These are phyloP conservation scores for Perizoma affinitatum DNA, from an alignment of 2,888 invertebrate genomes.

Conservation along the genomic window DNA sequence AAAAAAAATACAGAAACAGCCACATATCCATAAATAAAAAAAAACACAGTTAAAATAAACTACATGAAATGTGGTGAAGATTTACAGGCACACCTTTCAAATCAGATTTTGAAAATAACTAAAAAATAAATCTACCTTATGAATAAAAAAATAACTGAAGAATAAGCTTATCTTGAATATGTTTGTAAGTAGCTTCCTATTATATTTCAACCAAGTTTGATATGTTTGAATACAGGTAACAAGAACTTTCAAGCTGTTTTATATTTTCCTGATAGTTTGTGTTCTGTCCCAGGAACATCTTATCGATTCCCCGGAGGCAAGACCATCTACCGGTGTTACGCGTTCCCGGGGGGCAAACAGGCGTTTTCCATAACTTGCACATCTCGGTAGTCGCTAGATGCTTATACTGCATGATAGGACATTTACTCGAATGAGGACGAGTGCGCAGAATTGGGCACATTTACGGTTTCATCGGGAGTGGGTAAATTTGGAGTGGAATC, in stretches of 20 bases:
- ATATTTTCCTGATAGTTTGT: slow-evolving; percentile 24
- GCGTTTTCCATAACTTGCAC: slow-evolving; percentile 26
- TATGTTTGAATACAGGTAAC: background rate
- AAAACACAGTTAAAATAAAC: no score
- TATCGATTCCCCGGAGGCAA: slow-evolving; percentile 10
- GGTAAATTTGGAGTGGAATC: slow-evolving; percentile 19
- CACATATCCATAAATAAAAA: no score
- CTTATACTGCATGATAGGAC: slow-evolving; percentile 20
- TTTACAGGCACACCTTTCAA: no score
- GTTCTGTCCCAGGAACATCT: slow-evolving; percentile 12
- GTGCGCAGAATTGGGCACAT: slow-evolving; percentile 12
- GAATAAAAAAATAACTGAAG: no score
- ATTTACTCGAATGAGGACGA: slow-evolving; percentile 16
- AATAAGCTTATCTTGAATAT: no score
- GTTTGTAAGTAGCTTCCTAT: no score
- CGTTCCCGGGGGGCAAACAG: slow-evolving; percentile 18
- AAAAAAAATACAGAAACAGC: no score
- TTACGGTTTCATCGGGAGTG: slow-evolving; percentile 6
- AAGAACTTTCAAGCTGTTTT: slow-evolving; percentile 9
- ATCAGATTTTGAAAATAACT: no score
- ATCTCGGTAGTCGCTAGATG: slow-evolving; percentile 21
- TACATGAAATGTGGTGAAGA: no score
- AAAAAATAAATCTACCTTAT: no score
- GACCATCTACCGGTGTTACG: slow-evolving; percentile 16
- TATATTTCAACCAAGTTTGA: no score